Evolutionary conservation across 2,888 invertebrate species (phyloP), one percentile per base, ranked within the genome.

Genomic region (Pediacus dermestoides): DNA sequence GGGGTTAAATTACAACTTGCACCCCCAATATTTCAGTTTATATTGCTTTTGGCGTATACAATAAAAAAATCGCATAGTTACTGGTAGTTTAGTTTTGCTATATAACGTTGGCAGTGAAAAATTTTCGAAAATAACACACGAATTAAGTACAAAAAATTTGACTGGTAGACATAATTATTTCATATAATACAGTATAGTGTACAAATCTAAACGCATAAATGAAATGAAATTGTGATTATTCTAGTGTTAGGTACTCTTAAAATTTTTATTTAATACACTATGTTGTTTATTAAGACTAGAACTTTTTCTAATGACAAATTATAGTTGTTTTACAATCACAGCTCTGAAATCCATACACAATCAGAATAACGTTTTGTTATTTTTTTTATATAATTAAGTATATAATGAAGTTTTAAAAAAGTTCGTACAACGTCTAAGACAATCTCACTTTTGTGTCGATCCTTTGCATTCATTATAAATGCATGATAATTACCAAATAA

Each of bases 371-470:
- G 51, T 52, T 23, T 23, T 23, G 23, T 9, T n/a, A n/a, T n/a
- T n/a, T n/a, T n/a, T n/a, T n/a, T n/a, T n/a, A n/a, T n/a, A n/a
- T n/a, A n/a, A n/a, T n/a, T n/a, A n/a, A n/a, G n/a, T n/a, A n/a
- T n/a, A n/a, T 23, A 6, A 4, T 6, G n/a, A 23, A 23, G 23
- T 28, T 28, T 28, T 13, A 28, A 13, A 9, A 13, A 9, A 13
- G 12, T 28, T 66, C 63, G 55, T 66, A 66, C 64, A 64, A 58
- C 57, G 56, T 64, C 66, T 66, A 67, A 67, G 65, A 57, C 59
- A 66, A 63, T 70, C 70, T 70, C 70, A 69, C 70, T 70, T 70
- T 70, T 68, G 67, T 70, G 70, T 70, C 69, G 61, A 67, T 67
- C 67, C 66, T 28, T 61, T 65, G 66, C 66, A 67, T 67, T 66